phyloP scores from a whole-genome alignment of 2,113 vertebrate genomes.

The Marmota monax region DNA sequence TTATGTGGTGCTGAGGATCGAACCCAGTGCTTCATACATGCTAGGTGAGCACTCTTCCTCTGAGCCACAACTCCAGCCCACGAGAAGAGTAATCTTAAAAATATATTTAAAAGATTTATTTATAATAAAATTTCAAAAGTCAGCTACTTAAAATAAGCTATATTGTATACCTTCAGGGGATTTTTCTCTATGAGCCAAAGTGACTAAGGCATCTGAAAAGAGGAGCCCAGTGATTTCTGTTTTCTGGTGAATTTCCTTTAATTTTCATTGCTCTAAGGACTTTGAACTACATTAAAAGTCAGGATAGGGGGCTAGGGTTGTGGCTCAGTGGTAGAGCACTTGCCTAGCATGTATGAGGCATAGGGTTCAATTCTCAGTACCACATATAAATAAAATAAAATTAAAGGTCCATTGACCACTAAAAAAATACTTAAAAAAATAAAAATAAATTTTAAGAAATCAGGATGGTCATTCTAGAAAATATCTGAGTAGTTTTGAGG shows the following conservation, averaged over 20 bases:
- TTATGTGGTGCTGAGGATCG: too few relatives aligned
- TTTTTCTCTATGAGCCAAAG: not conserved
- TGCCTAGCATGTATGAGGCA: too few relatives aligned
- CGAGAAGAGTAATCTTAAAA: conserved; percentile 47
- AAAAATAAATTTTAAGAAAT: not conserved
- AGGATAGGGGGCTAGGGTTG: too few relatives aligned
- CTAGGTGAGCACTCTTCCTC: too few relatives aligned
- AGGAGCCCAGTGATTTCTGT: not conserved
- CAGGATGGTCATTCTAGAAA: not conserved
- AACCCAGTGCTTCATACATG: too few relatives aligned
- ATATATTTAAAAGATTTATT: conserved; percentile 4
- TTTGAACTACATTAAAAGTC: not conserved
- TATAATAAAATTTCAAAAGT: not conserved
- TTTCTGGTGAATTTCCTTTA: conserved; percentile 33
- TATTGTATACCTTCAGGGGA: not conserved
- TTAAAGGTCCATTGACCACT: too few relatives aligned
- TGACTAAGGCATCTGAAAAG: conserved; percentile 10
- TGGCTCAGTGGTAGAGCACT: too few relatives aligned
- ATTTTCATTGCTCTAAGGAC: conserved; percentile 47
- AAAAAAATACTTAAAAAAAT: too few relatives aligned
- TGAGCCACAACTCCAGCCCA: too few relatives aligned
- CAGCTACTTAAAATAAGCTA: not conserved
- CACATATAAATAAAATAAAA: too few relatives aligned
- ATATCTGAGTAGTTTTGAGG: not conserved
- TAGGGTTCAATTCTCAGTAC: too few relatives aligned